These are phyloP conservation scores for Acanthosoma haemorrhoidale DNA, from an alignment of 2,888 invertebrate species.

Conservation along the genomic window DNA sequence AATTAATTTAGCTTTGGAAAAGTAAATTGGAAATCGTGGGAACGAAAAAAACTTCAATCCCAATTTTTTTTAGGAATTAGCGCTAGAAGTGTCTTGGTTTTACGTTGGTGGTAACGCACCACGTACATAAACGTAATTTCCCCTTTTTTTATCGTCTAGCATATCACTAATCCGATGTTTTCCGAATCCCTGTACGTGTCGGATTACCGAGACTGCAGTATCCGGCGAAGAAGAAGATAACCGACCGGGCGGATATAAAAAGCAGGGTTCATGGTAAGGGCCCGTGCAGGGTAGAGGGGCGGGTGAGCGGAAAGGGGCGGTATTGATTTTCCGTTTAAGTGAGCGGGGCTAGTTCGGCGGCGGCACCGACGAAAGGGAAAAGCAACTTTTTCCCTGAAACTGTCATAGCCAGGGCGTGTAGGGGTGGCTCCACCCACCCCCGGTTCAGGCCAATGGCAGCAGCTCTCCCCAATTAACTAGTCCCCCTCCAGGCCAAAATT, in stretches of 20 bases:
- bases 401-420: conserved; percentile 21
- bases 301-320: conserved; percentile 38
- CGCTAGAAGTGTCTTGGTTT: too few relatives aligned
- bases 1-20: too few relatives aligned
- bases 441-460: neutral
- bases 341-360: conserved; percentile 16
- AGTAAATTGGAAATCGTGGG: too few relatives aligned
- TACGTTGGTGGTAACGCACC: too few relatives aligned
- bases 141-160: too few relatives aligned
- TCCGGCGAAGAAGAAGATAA: too few relatives aligned
- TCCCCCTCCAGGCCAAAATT: conserved; percentile 15
- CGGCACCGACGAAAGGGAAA: conserved; percentile 8
- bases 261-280: neutral
- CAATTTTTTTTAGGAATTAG: too few relatives aligned
- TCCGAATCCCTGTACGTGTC: too few relatives aligned
- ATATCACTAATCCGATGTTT: too few relatives aligned
- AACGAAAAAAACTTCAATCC: too few relatives aligned
- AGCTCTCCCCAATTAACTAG: conserved; percentile 3
- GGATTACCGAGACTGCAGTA: too few relatives aligned
- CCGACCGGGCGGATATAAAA: neutral
- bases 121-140: too few relatives aligned
- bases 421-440: conserved; percentile 6
- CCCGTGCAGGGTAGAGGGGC: neutral
- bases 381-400: conserved; percentile 16
- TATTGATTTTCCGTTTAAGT: conserved; percentile 50